phyloP scores from a whole-genome alignment of 2,888 invertebrate genomes.

The Adineta ricciae region DNA sequence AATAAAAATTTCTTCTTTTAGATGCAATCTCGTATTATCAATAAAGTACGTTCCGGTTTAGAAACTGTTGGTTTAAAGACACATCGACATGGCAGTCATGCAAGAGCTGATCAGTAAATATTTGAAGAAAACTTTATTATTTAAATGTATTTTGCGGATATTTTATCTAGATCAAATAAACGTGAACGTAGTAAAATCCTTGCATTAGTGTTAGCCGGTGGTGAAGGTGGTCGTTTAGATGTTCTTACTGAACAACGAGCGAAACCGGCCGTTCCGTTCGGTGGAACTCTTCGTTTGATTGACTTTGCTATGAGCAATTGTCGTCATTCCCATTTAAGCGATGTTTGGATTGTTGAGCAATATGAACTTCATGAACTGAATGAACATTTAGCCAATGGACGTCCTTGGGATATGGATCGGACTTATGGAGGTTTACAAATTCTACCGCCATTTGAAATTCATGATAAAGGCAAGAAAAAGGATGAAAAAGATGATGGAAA shows the following conservation, averaged over 20 bases:
- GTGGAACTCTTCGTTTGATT: background rate
- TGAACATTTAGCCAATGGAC: background rate
- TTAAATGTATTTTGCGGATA: background rate
- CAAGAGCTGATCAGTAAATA: background rate
- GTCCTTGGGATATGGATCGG: background rate
- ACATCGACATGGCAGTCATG: background rate
- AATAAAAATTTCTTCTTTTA: background rate
- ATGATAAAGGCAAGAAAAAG: background rate
- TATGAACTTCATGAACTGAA: background rate
- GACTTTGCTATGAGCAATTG: background rate
- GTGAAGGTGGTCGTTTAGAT: background rate
- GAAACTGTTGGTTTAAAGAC: background rate
- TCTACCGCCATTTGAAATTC: background rate
- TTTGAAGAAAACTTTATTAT: too few relatives aligned
- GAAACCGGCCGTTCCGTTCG: background rate
- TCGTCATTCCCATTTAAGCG: background rate
- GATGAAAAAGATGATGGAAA: background rate
- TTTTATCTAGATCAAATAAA: background rate
- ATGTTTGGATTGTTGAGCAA: background rate
- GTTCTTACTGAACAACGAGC: background rate
- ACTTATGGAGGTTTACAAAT: background rate
- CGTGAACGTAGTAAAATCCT: background rate
- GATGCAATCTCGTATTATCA: background rate
- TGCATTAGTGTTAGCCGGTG: background rate
- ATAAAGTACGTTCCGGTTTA: background rate